Evolutionary conservation across 2,113 vertebrate species (phyloP).

Genomic region (Procavia capensis): DNA sequence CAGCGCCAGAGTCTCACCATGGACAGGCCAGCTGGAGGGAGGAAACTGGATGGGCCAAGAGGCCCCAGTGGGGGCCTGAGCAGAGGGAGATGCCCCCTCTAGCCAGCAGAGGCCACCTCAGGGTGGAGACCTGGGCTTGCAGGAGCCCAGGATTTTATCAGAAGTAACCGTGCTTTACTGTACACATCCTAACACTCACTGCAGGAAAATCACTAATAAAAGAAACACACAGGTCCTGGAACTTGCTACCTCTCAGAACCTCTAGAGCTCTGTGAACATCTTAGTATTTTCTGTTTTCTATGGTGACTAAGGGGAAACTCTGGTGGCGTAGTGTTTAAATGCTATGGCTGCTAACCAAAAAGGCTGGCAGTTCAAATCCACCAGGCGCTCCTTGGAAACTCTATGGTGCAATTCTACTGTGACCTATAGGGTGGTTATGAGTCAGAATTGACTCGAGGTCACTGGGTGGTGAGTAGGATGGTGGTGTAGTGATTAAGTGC

Average conservation of each 20-base stretch:
- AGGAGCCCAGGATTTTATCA: background rate
- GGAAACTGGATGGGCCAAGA: background rate
- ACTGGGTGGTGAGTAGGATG: too few species aligned
- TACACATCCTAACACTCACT: background rate
- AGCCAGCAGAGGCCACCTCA: background rate
- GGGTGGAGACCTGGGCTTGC: background rate
- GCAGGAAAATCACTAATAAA: background rate
- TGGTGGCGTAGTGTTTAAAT: too few species aligned
- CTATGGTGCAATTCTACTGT: too few species aligned
- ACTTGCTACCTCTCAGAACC: background rate
- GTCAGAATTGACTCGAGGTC: too few species aligned
- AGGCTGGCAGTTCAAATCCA: too few species aligned
- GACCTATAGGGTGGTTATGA: too few species aligned
- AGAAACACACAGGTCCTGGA: background rate
- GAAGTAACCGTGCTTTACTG: background rate
- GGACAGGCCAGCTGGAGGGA: background rate
- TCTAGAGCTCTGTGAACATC: background rate
- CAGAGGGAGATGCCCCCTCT: background rate
- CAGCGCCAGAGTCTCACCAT: background rate
- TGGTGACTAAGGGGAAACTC: too few species aligned
- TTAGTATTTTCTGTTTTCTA: background rate
- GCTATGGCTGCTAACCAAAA: too few species aligned
- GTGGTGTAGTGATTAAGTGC: too few species aligned
- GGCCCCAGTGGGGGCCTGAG: too few species aligned
- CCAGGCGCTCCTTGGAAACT: too few species aligned